A percentile compares a stretch with the other conserved stretches of the same genome.
Evolutionary conservation across 2,888 invertebrate genomes (phyloP).

Genomic region (Sphaerolaimus hirsutus): DNA sequence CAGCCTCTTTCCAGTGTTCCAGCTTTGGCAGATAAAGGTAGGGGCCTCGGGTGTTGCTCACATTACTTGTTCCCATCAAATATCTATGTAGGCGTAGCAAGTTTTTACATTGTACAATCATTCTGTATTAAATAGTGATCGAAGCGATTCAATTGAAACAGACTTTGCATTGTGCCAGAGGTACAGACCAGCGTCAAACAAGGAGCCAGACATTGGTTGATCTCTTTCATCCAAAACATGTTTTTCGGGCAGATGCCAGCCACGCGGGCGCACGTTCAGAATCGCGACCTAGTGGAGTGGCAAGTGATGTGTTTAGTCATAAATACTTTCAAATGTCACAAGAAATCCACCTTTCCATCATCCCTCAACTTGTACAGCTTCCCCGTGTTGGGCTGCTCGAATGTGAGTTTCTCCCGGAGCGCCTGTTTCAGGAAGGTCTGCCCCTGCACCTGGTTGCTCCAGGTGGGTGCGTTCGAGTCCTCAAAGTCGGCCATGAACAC

Average conservation of each 20-base stretch:
- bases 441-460: conserved; percentile 43
- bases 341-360: background rate
- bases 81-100: too few relatives aligned
- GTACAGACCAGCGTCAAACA: conserved; percentile 45
- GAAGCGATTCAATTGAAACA: too few relatives aligned
- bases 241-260: conserved; percentile 47
- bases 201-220: conserved; percentile 35
- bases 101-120: too few relatives aligned
- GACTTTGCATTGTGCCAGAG: conserved; percentile 40
- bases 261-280: conserved; percentile 43
- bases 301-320: too few relatives aligned
- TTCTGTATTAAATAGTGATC: too few relatives aligned
- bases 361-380: conserved; percentile 16
- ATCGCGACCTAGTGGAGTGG: conserved; percentile 37
- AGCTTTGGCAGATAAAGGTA: conserved; percentile 47
- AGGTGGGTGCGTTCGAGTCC: conserved; percentile 48
- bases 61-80: too few relatives aligned
- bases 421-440: conserved; percentile 38
- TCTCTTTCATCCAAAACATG: conserved; percentile 22
- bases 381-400: conserved; percentile 19
- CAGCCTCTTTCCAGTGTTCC: too few relatives aligned
- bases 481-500: conserved; percentile 26
- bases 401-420: conserved; percentile 31
- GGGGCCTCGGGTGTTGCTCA: conserved; percentile 41
- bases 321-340: too few relatives aligned